Evolutionary conservation across 2,113 vertebrate species (phyloP).

Genomic region (Phyllopteryx taeniolatus): DNA sequence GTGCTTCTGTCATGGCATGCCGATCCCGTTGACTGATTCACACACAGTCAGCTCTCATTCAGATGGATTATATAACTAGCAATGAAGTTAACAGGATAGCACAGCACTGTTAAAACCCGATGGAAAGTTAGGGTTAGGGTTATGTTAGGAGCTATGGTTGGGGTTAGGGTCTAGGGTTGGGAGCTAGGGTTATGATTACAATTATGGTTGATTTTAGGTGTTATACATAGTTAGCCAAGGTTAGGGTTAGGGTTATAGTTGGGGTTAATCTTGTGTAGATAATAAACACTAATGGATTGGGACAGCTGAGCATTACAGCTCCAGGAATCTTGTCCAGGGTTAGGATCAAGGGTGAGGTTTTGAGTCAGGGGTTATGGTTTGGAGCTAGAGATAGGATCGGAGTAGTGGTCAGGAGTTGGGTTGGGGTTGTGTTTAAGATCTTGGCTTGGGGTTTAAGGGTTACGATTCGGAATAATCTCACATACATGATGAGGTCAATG

Average conservation of each 20-base stretch:
- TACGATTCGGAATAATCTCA: too few relatives aligned
- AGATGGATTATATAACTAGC: conserved; percentile 15
- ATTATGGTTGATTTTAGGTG: too few relatives aligned
- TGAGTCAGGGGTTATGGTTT: neutral
- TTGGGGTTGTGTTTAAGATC: too few relatives aligned
- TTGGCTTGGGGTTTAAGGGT: too few relatives aligned
- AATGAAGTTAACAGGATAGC: conserved; percentile 14
- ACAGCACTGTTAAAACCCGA: neutral
- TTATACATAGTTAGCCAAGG: too few relatives aligned
- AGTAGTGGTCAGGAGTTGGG: too few relatives aligned
- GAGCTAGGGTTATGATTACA: too few relatives aligned
- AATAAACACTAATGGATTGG: neutral
- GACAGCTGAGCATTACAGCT: neutral
- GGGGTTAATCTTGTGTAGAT: neutral
- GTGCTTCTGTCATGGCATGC: conserved; percentile 61
- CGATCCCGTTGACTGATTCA: conserved; percentile 53
- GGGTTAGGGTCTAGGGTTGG: neutral
- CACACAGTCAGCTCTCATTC: conserved; percentile 37
- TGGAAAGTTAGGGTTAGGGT: neutral
- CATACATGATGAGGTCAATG: neutral
- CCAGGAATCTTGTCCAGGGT: neutral
- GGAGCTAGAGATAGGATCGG: too few relatives aligned
- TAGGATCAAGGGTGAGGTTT: too few relatives aligned
- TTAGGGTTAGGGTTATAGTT: neutral
- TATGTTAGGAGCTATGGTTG: neutral